Evolutionary conservation across 2,888 invertebrate species (phyloP).

Genomic region (Anodontia alba): DNA sequence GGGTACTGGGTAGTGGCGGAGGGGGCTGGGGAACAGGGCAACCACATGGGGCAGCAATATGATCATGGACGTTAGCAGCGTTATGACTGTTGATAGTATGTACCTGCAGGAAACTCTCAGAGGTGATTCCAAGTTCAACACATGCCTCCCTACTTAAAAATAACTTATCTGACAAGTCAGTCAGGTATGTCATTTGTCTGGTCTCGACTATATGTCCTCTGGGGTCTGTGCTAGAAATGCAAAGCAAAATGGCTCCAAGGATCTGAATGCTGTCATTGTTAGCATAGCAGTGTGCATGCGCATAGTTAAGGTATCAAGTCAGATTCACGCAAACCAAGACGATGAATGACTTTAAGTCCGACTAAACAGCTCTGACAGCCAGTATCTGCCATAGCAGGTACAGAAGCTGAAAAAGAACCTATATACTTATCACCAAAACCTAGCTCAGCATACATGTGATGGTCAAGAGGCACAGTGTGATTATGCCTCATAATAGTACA

Average conservation of each 20-base stretch:
- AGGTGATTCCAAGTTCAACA: slow-evolving; percentile 61
- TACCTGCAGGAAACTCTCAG: slow-evolving; percentile 54
- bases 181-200: slow-evolving; percentile 69
- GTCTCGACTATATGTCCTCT: slow-evolving; percentile 50
- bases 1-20: not conserved
- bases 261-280: slow-evolving; percentile 67
- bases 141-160: slow-evolving; percentile 72
- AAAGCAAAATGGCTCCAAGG: slow-evolving; percentile 66
- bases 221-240: slow-evolving; percentile 52
- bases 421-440: slow-evolving; percentile 37
- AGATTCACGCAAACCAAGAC: slow-evolving; percentile 31
- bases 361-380: slow-evolving; percentile 69
- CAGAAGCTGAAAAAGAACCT: not conserved
- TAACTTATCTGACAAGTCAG: slow-evolving; percentile 64
- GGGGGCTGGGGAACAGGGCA: slow-evolving; percentile 31
- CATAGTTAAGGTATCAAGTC: slow-evolving; percentile 72
- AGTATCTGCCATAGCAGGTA: slow-evolving; percentile 63
- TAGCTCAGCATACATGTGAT: slow-evolving; percentile 56
- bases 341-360: slow-evolving; percentile 55
- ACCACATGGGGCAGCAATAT: slow-evolving; percentile 22
- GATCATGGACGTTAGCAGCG: not conserved
- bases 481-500: not conserved
- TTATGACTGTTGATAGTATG: not conserved
- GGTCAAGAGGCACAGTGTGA: slow-evolving; percentile 39
- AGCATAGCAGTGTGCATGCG: slow-evolving; percentile 70